phyloP scores from a whole-genome alignment of 2,113 vertebrate species.

The Notothenia rossii region DNA sequence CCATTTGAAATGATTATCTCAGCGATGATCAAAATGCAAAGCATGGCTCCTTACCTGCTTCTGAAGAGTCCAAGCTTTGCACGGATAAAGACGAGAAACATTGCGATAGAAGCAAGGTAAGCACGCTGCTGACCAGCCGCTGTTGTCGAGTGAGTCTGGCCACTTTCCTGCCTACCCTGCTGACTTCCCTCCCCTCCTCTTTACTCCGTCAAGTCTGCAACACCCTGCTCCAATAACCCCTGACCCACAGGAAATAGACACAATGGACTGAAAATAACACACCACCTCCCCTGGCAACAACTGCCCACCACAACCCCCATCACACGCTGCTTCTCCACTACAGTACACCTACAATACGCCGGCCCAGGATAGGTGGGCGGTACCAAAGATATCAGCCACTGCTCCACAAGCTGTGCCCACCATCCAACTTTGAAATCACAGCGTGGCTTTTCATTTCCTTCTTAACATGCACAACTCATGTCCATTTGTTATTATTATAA shows the following conservation, averaged over 20 bases:
- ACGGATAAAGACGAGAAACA: slow-evolving; percentile 23
- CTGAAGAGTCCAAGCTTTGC: slow-evolving; percentile 61
- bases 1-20: background rate
- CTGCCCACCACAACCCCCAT: slow-evolving; percentile 69
- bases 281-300: slow-evolving; percentile 81
- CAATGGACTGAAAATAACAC: slow-evolving; percentile 96
- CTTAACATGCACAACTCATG: slow-evolving; percentile 6
- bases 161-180: slow-evolving; percentile 82
- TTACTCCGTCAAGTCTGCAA: slow-evolving; percentile 82
- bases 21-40: background rate
- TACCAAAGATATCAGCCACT: slow-evolving; percentile 68
- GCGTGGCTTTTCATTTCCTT: slow-evolving; percentile 28
- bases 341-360: slow-evolving; percentile 51
- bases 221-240: slow-evolving; percentile 92
- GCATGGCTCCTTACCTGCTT: slow-evolving; percentile 68
- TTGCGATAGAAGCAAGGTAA: slow-evolving; percentile 34
- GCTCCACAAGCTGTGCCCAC: slow-evolving; percentile 42
- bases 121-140: slow-evolving; percentile 61
- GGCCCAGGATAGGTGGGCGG: slow-evolving; percentile 52
- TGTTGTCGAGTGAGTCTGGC: slow-evolving; percentile 71
- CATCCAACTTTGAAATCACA: slow-evolving; percentile 20
- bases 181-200: slow-evolving; percentile 79
- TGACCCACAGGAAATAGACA: slow-evolving; percentile 96
- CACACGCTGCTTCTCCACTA: slow-evolving; percentile 45
- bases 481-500: background rate